Percentiles rank a stretch among this genome's conserved stretches.
phyloP scores from a whole-genome alignment of 2,888 invertebrate species.

The Graphium colonna region DNA sequence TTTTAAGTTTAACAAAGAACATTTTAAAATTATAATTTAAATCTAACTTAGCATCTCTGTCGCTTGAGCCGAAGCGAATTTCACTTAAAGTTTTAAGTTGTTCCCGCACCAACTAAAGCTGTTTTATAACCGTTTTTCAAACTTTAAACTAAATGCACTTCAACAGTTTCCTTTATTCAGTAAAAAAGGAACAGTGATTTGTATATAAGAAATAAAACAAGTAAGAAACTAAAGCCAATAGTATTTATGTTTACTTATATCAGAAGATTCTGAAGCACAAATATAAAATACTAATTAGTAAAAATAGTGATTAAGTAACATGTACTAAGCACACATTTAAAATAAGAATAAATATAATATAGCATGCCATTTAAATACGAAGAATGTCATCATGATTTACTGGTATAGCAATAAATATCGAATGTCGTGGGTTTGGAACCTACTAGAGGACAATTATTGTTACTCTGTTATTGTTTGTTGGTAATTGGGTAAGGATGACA shows the following conservation, averaged over 20 bases:
- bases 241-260: too few species aligned
- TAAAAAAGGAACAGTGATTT: neutral
- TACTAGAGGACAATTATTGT: too few species aligned
- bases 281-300: too few species aligned
- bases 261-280: too few species aligned
- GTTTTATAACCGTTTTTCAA: neutral
- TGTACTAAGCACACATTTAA: too few species aligned
- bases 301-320: too few species aligned
- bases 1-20: neutral
- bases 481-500: too few species aligned
- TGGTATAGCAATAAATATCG: too few species aligned
- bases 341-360: neutral
- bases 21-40: conserved; percentile 9
- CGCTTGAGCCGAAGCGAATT: neutral
- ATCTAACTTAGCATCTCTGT: neutral
- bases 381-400: neutral
- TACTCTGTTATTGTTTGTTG: too few species aligned
- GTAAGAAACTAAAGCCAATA: too few species aligned
- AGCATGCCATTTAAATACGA: neutral
- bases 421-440: too few species aligned
- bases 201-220: too few species aligned
- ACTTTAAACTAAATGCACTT: neutral
- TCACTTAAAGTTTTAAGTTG: conserved; percentile 2
- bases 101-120: neutral
- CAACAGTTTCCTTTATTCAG: neutral